Percentiles rank a stretch among this genome's conserved stretches.
Conservation (phyloP, 2,113 vertebrate genomes). For the Osmerus eperlanus region DNA sequence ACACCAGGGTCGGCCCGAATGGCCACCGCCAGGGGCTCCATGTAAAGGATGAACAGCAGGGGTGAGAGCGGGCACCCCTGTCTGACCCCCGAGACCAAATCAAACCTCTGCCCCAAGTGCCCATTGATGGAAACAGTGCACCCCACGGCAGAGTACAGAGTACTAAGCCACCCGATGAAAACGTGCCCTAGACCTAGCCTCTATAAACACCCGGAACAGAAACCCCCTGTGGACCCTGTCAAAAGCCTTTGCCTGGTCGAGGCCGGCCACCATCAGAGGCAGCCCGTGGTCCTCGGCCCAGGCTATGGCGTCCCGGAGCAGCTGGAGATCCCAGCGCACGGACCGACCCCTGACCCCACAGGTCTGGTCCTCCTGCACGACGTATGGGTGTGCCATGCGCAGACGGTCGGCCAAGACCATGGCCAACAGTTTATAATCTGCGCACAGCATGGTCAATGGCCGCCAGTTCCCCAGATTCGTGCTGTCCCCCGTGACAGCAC, state of each 20-base stretch:
- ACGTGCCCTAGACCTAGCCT: no score
- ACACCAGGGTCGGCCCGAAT: not conserved
- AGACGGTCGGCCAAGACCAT: not conserved
- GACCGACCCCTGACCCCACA: conserved; percentile 3
- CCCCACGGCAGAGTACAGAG: no score
- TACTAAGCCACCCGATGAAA: no score
- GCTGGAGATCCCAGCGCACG: not conserved
- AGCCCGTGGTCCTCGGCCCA: conserved; percentile 5
- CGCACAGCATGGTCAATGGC: conserved; percentile 7
- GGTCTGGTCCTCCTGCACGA: conserved; percentile 10
- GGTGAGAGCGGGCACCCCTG: no score
- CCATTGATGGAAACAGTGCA: no score
- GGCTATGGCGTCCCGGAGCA: not conserved
- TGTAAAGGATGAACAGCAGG: no score
- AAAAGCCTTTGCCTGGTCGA: conserved; percentile 18
- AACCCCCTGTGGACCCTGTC: conserved; percentile 7
- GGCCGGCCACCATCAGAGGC: conserved; percentile 11
- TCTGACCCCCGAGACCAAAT: no score
- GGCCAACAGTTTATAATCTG: conserved; percentile 7
- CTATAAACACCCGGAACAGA: conserved; percentile 1
- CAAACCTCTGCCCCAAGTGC: no score
- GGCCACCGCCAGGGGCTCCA: not conserved
- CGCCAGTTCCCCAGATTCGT: not conserved
- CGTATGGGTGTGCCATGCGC: not conserved
- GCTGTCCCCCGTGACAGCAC: not conserved